A percentile compares a stretch with the other conserved stretches of the same genome.
phyloP scores from a whole-genome alignment of 1,140 invertebrate genomes.

The Babylonia areolata region DNA sequence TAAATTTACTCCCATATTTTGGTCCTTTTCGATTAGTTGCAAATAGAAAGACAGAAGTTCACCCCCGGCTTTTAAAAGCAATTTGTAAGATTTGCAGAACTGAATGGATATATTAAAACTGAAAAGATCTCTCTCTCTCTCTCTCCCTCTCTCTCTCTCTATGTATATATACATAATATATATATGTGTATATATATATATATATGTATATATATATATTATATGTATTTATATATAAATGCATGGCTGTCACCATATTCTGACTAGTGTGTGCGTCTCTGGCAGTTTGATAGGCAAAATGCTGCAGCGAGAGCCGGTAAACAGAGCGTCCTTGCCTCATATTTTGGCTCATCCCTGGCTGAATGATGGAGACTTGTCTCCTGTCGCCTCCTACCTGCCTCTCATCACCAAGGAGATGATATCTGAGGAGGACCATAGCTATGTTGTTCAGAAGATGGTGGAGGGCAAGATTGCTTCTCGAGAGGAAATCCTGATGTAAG shows the following conservation, averaged over 20 bases:
- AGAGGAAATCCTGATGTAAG: conserved; percentile 85
- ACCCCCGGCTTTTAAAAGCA: too few relatives aligned
- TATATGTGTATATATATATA: background rate
- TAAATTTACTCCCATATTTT: too few relatives aligned
- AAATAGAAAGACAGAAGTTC: too few relatives aligned
- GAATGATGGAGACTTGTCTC: conserved; percentile 44
- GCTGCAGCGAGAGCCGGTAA: conserved; percentile 94
- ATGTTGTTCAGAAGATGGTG: conserved; percentile 97
- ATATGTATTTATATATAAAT: background rate
- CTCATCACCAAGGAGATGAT: conserved; percentile 89
- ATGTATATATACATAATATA: background rate
- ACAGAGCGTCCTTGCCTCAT: conserved; percentile 90
- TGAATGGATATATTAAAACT: too few relatives aligned
- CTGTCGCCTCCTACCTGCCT: conserved; percentile 78
- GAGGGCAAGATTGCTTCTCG: conserved; percentile 94
- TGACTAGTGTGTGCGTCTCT: conserved; percentile 79
- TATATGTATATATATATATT: background rate
- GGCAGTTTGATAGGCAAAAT: conserved; percentile 90
- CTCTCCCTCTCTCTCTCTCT: too few relatives aligned
- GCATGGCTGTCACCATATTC: background rate
- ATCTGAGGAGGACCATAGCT: conserved; percentile 92
- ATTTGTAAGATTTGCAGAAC: too few relatives aligned
- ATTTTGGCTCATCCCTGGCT: conserved; percentile 93
- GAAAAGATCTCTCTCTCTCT: too few relatives aligned
- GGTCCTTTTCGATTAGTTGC: too few relatives aligned